Evolutionary conservation across 2,888 invertebrate species (phyloP), one percentile per base, ranked within the genome.

Genomic region (Ecdyonurus torrentis): DNA sequence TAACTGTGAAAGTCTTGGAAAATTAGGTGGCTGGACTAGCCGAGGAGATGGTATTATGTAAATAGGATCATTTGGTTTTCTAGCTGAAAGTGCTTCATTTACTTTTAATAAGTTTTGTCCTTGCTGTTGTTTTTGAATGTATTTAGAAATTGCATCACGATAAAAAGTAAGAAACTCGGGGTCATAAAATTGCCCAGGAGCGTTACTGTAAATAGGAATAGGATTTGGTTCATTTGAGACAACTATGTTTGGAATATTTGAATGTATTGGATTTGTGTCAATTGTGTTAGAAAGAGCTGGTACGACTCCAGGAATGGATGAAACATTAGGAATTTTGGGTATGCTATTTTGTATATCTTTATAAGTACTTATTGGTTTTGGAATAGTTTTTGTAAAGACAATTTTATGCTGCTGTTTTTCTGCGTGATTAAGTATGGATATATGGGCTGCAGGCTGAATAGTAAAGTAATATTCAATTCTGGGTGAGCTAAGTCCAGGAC

Each of bases 401-500:
- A 37, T 15, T 37, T 37, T 37, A 37, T 37, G 37, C 5, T 37
- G 37, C 37, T 37, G 37, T 20, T 55, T 55, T n/a, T 55, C 55
- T 5, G 22, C 3, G 55, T 55, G 55, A 7, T n/a, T n/a, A 5
- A 55, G 55, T n/a, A 55, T 7, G 15, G 19, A 10, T 5, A 55
- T 5, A 20, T 55, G 55, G 10, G 60, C 22, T 2, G 60, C 60
- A 10, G 60, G 60, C 37, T 19, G 15, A 10, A 60, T 25, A 10
- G 25, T 60, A 18, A 60, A 60, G 37, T 60, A 37, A 18, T 23
- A 37, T 22, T 60, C 60, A 23, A 60, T 19, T 24, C 37, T 23
- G 25, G 60, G 60, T 10, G 19, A 18, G 2, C 37, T 37, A n/a
- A 60, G 37, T 20, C 63, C 69, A 1, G 73, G 71, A 68, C 83